Percentiles rank a stretch among this genome's conserved stretches.
These are phyloP conservation scores for Epistrophella euchroma DNA, from an alignment of 2,888 invertebrate species.

Conservation along the genomic window DNA sequence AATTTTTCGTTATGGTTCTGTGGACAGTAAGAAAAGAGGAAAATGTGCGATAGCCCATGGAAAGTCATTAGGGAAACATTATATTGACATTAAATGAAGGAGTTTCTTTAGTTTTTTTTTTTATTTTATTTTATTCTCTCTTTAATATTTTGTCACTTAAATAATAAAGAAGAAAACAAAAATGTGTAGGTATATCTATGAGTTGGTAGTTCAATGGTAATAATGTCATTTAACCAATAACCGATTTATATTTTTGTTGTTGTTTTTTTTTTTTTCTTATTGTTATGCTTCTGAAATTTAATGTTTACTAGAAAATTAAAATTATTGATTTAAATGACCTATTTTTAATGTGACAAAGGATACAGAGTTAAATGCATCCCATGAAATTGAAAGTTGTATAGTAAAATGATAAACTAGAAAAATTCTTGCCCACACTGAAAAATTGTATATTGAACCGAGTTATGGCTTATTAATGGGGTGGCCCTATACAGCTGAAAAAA, in stretches of 20 bases:
- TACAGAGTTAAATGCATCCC: not conserved
- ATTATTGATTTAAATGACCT: constrained; percentile 6
- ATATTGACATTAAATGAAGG: constrained; percentile 81
- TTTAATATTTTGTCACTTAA: constrained; percentile 28
- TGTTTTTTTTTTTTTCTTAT: not conserved
- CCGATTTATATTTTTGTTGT: constrained; percentile 57
- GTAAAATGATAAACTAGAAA: too few species aligned
- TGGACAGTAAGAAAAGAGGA: constrained; percentile 62
- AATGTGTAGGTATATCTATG: constrained; percentile 17
- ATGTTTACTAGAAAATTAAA: not conserved
- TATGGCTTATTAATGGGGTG: too few species aligned
- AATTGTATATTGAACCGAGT: too few species aligned
- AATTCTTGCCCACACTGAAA: too few species aligned
- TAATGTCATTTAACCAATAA: constrained; percentile 62
- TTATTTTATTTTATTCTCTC: not conserved
- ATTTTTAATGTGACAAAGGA: not conserved
- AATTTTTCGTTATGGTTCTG: constrained; percentile 55
- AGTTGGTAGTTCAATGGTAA: constrained; percentile 57
- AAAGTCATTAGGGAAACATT: constrained; percentile 82
- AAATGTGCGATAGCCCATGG: constrained; percentile 71
- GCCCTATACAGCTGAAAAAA: too few species aligned
- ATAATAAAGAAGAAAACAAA: constrained; percentile 12
- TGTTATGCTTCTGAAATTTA: not conserved
- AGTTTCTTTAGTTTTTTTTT: constrained; percentile 37
- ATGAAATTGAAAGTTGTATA: not conserved